Base-by-base conservation (phyloP, 2,797 vertebrate species). In the Poliocrania exsul region DNA sequence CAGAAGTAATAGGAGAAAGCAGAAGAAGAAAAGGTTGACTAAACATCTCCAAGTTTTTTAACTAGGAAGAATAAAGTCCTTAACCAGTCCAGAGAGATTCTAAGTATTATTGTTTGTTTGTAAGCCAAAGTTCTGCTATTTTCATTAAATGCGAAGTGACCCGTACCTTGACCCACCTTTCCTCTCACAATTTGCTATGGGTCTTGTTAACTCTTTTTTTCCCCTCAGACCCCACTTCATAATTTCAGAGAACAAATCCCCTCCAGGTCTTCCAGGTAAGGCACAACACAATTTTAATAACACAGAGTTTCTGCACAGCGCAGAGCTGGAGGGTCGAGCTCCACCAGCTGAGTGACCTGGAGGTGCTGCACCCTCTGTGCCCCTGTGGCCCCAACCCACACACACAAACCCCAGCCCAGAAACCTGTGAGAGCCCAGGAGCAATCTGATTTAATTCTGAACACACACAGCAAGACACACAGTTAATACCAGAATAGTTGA, bases 111-210 rank as follows among this genome's bases (percentile, higher is more conserved):
- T 65, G 75, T 65, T 62, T 91, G 62, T 73, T 92, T 91, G 26
- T 40, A 86, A 88, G 92, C 69, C 75, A 62, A 94, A 86, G 28
- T 81, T 93, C 86, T 86, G 58, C 40, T 83, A 38, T n/a, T 93
- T 93, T 83, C 69, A 93, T 95, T 83, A 94, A 74, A 72, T 4
- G 35, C 21, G 54, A 84, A 82, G 58, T 1, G 0, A 95, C 18
- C 40, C 28, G 47, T 51, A 62, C 42, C 46, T 49, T 42, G 42
- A 81, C 37, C 17, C 38, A 83, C 46, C 42, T 40, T 73, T 73
- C 65, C 87, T 80, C 51, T 70, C 26, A n/a, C 35, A 58, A 38
- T 86, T 90, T 87, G 62, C 40, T 69, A 23, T 44, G 87, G 38
- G 44, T 75, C 77, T 90, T 7, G 3, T 96, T 72, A 94, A 67